These are phyloP conservation scores for Cercopithecus mona DNA, from an alignment of 2,113 vertebrate species.

Conservation along the genomic window DNA sequence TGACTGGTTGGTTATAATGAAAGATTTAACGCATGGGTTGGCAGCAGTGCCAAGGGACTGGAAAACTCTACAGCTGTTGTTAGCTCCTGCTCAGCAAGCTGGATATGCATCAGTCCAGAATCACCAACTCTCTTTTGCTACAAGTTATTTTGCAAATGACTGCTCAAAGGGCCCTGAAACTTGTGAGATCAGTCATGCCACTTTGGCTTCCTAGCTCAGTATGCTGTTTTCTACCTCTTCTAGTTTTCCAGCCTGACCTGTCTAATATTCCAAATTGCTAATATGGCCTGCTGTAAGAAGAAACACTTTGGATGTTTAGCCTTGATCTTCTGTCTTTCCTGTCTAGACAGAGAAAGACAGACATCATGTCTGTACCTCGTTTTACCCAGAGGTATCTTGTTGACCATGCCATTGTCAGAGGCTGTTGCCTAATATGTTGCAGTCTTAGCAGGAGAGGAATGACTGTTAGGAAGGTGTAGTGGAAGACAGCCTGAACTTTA, in stretches of 20 bases:
- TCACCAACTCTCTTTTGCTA: background rate
- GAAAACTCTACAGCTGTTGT: background rate
- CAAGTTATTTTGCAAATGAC: background rate
- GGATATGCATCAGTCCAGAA: background rate
- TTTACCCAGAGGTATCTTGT: background rate
- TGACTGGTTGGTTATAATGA: background rate
- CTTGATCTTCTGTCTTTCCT: background rate
- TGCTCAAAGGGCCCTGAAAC: background rate
- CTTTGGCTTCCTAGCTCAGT: background rate
- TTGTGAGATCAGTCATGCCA: background rate
- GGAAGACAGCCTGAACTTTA: background rate
- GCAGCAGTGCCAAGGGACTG: background rate
- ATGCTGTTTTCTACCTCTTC: background rate
- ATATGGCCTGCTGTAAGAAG: background rate
- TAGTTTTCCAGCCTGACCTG: background rate
- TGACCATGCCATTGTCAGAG: background rate
- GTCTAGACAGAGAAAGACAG: accelerated
- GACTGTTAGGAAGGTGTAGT: background rate
- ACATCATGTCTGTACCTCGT: background rate
- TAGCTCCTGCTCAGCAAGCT: background rate
- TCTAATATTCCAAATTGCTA: background rate
- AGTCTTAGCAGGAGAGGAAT: background rate
- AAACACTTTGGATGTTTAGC: background rate
- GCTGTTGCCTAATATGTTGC: background rate
- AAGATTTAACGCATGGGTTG: background rate